These are phyloP conservation scores for Caranx melampygus DNA, from an alignment of 2,113 vertebrate species.

Conservation along the genomic window DNA sequence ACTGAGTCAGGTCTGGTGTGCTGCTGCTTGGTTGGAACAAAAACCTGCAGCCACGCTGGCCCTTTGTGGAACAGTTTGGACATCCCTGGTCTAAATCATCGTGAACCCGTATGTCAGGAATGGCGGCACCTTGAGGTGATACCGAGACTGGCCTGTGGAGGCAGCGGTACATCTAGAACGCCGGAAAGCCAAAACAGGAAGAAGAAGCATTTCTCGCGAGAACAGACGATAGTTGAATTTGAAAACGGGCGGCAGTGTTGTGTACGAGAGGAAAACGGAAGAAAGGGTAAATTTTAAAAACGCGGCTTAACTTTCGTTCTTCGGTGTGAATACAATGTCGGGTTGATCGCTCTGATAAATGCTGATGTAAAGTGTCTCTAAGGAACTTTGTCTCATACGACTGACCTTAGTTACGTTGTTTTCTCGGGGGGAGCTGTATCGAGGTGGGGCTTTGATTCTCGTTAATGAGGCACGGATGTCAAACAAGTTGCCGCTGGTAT, in stretches of 20 bases:
- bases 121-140: too few species aligned
- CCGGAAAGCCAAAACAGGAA: too few species aligned
- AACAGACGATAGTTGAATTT: conserved; percentile 57
- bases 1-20: too few species aligned
- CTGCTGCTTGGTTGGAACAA: too few species aligned
- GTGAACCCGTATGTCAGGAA: too few species aligned
- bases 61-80: too few species aligned
- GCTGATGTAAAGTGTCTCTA: background rate
- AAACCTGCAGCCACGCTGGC: too few species aligned
- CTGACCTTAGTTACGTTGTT: background rate
- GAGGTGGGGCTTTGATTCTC: conserved; percentile 4
- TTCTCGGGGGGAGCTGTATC: conserved; percentile 14
- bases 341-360: background rate
- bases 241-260: conserved; percentile 78
- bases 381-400: background rate
- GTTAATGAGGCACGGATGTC: conserved; percentile 50
- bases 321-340: background rate
- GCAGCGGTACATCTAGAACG: too few species aligned
- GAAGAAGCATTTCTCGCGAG: conserved; percentile 64
- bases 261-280: background rate
- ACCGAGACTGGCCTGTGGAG: too few species aligned
- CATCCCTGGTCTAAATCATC: too few species aligned
- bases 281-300: conserved; percentile 19
- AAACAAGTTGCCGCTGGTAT: background rate
- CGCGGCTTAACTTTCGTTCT: background rate